Percentiles rank a stretch among this genome's conserved stretches.
Conservation (phyloP, 2,888 invertebrate genomes). For the Scelioninae gen. 1 region DNA sequence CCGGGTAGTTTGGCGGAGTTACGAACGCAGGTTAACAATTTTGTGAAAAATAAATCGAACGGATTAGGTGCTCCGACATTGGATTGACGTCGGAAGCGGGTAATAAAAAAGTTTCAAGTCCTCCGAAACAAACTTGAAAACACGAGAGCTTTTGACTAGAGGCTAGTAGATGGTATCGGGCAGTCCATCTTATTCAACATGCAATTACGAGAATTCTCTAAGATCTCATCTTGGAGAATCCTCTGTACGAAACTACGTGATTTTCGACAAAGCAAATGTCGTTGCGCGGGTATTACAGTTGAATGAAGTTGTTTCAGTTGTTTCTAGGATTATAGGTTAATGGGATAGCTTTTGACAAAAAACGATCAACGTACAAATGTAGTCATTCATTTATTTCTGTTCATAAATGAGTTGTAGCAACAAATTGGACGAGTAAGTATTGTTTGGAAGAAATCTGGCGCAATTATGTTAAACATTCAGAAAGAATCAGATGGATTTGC, state of each 20-base stretch:
- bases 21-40: conserved; percentile 9
- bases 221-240: too few species aligned
- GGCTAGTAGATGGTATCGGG: conserved; percentile 21
- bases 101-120: conserved; percentile 39
- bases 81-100: neutral
- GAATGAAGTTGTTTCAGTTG: conserved; percentile 26
- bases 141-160: conserved; percentile 23
- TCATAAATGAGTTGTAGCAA: conserved; percentile 17
- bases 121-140: conserved; percentile 44
- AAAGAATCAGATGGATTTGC: conserved; percentile 29
- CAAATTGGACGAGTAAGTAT: conserved; percentile 47
- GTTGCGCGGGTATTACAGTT: conserved; percentile 5
- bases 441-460: neutral
- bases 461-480: conserved; percentile 13
- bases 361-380: conserved; percentile 1
- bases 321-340: conserved; percentile 19
- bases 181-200: conserved; percentile 1
- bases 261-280: conserved; percentile 9
- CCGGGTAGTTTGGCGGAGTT: neutral
- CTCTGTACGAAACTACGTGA: too few species aligned
- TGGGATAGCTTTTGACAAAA: conserved; percentile 15
- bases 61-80: conserved; percentile 14
- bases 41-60: conserved; percentile 17
- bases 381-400: neutral
- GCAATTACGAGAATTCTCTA: conserved; percentile 13